Percentiles rank a stretch among this genome's conserved stretches.
These are phyloP conservation scores for Aptenodytes forsteri DNA, from an alignment of 2,113 vertebrate species.

Conservation along the genomic window DNA sequence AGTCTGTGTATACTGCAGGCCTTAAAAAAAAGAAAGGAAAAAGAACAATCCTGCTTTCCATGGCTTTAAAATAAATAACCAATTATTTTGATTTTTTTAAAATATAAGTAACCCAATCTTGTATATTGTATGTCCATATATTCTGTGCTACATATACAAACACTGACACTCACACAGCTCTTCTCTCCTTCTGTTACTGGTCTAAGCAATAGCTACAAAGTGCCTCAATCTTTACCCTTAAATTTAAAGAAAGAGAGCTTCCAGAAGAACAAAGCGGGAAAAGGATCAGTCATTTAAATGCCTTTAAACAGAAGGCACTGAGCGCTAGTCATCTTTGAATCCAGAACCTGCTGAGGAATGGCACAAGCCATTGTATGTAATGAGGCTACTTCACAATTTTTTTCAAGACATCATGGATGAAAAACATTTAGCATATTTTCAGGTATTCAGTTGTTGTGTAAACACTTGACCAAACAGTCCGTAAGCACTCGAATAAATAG, in stretches of 20 bases:
- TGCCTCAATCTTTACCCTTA: neutral
- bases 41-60: neutral
- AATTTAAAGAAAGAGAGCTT: neutral
- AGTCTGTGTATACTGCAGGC: neutral
- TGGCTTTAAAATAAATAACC: neutral
- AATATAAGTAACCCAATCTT: neutral
- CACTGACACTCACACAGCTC: neutral
- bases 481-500: neutral
- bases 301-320: neutral
- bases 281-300: neutral
- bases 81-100: neutral
- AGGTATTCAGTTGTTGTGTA: neutral
- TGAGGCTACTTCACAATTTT: neutral
- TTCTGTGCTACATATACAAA: neutral
- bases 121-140: neutral
- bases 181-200: neutral
- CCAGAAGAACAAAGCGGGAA: neutral
- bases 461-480: neutral
- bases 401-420: neutral
- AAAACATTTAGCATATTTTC: neutral
- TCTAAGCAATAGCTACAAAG: neutral
- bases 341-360: neutral
- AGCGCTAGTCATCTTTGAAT: neutral
- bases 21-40: neutral
- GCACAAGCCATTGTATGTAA: neutral